phyloP scores from a whole-genome alignment of 1,140 invertebrate species.

The Eumeta japonica region DNA sequence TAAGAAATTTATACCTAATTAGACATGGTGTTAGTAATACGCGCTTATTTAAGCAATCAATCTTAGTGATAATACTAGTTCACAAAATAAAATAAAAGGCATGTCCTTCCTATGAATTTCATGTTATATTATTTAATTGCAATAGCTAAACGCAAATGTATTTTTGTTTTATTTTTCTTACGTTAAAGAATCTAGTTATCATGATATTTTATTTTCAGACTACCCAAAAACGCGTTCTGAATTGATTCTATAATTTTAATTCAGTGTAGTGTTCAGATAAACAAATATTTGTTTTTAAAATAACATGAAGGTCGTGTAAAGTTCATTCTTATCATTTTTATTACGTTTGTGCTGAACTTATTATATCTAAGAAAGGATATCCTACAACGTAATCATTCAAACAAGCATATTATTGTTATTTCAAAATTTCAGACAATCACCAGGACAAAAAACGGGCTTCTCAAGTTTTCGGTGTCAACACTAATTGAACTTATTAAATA shows the following conservation, averaged over 20 bases:
- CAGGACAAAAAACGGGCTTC: too few relatives aligned
- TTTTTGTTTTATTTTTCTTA: not conserved
- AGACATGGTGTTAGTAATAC: not conserved
- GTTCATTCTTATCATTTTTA: not conserved
- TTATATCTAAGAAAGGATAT: conserved; percentile 1
- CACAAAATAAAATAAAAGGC: not conserved
- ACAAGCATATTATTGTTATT: too few relatives aligned
- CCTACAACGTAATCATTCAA: too few relatives aligned
- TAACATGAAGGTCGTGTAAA: not conserved
- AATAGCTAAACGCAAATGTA: conserved; percentile 1
- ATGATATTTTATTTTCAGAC: not conserved
- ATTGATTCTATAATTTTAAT: not conserved
- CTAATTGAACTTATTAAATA: too few relatives aligned
- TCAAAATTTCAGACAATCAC: not conserved
- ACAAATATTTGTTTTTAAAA: conserved; percentile 1
- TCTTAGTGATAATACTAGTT: not conserved
- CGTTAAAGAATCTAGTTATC: not conserved
- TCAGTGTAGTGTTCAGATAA: not conserved
- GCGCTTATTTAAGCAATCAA: not conserved
- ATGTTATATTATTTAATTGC: not conserved
- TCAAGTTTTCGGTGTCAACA: too few relatives aligned
- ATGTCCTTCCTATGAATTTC: not conserved
- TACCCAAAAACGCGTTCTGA: not conserved
- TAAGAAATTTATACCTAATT: not conserved
- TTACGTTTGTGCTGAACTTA: not conserved